Base-by-base conservation (phyloP, 2,797 vertebrate genomes). In the Liasis olivaceus region DNA sequence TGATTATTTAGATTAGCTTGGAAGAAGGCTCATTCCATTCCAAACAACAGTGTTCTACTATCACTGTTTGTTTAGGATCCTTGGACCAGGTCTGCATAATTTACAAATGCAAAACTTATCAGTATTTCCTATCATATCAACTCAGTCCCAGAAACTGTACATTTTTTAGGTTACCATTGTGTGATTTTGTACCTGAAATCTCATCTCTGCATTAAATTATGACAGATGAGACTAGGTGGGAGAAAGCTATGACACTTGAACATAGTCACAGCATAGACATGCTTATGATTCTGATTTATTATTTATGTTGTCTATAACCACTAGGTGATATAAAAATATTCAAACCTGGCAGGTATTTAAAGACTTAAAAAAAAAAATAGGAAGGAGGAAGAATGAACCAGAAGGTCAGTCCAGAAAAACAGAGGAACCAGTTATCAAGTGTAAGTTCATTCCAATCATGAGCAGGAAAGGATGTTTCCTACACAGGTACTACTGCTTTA, bases 1-100 rank as follows among this genome's bases (percentile, higher is more conserved):
- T 89, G 17, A 90, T 92, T 86, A 84, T 90, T 89, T 92, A 85
- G 15, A 60, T 89, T 54, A 89, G 26, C 36, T 86, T 69, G 62
- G 12, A 47, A 42, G 14, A 42, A 89, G 15, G 56, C 54, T 5
- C 12, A 84, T 92, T 14, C 87, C 15, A 42, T 85, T 58, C 51
- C 51, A 47, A 47, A 60, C 20, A 89, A 69, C 22, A 63, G 9
- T 72, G 66, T 15, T 42, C 12, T 84, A 4, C 63, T 62, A 90
- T 84, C 85, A 58, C 26, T 58, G 51, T 69, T 90, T 90, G 47
- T 36, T n/a, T 31, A n/a, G n/a, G 63, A 69, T 92, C 72, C 63
- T 5, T 87, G 58, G 14, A 15, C 15, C 56, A 93, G 56, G 51
- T 47, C 22, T 51, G 63, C 56, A 36, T 85, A 51, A 36, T 5